Conservation (phyloP, 2,888 invertebrate species). For the Meteorus colon region DNA sequence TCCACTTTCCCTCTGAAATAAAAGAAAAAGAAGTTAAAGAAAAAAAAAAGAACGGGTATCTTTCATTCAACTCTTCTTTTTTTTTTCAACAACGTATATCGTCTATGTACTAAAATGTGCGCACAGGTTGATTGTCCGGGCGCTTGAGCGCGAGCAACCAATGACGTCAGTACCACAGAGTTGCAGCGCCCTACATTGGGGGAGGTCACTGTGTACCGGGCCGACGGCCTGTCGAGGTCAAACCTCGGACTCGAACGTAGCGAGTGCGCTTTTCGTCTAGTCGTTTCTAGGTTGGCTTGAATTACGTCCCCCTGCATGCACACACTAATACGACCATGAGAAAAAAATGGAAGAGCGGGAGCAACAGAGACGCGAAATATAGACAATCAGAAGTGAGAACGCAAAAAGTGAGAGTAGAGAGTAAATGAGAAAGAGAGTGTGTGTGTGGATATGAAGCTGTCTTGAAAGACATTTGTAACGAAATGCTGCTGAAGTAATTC, state of each 20-base stretch:
- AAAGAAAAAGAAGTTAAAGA: background rate
- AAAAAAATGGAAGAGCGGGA: constrained; percentile 23
- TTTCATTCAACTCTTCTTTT: too few relatives aligned
- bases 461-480: constrained; percentile 31
- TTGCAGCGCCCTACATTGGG: constrained; percentile 73
- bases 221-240: constrained; percentile 73
- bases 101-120: constrained; percentile 55
- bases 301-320: constrained; percentile 55
- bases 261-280: constrained; percentile 66
- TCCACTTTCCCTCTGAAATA: too few relatives aligned
- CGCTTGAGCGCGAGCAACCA: constrained; percentile 34
- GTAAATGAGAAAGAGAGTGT: background rate
- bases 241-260: constrained; percentile 65
- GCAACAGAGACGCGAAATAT: background rate
- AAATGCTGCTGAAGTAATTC: background rate
- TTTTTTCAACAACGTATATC: background rate
- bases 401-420: background rate
- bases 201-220: constrained; percentile 73
- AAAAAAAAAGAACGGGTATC: background rate
- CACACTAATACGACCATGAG: constrained; percentile 25
- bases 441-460: background rate
- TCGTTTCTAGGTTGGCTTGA: constrained; percentile 66
- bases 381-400: too few relatives aligned
- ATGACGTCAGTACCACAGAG: constrained; percentile 71
- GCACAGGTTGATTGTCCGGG: constrained; percentile 61